Conservation (phyloP, 1,140 invertebrate genomes). For the Pseudomyrmex cubaensis region DNA sequence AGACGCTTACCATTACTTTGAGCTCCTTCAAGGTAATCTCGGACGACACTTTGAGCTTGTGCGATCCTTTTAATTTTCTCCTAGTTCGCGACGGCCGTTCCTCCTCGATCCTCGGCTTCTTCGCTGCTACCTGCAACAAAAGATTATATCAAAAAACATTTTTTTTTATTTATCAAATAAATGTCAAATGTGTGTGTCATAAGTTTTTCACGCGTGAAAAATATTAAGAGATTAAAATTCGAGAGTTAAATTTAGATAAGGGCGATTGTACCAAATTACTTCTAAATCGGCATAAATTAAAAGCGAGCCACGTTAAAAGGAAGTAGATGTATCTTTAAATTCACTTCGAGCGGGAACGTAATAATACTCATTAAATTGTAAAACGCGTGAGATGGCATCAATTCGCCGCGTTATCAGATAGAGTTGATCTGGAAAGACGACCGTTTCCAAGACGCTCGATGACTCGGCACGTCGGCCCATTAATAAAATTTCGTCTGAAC, state of each 20-base stretch:
- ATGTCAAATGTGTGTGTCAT: background rate
- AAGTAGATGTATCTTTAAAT: constrained; percentile 36
- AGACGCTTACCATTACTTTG: constrained; percentile 81
- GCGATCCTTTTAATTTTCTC: constrained; percentile 82
- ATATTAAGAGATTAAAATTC: background rate
- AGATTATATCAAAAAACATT: background rate
- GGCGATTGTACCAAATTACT: constrained; percentile 15
- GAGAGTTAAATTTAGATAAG: background rate
- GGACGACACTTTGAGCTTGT: constrained; percentile 83
- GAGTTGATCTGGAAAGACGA: constrained; percentile 73
- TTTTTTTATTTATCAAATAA: background rate
- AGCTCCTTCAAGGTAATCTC: constrained; percentile 82
- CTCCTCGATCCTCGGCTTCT: constrained; percentile 76
- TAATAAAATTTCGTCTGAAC: constrained; percentile 61
- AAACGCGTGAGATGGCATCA: constrained; percentile 74
- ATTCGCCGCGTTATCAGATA: constrained; percentile 74
- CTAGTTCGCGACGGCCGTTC: constrained; percentile 79
- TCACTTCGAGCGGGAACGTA: constrained; percentile 65
- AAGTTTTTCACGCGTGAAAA: background rate
- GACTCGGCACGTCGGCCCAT: constrained; percentile 71
- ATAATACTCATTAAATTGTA: constrained; percentile 81
- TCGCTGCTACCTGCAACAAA: constrained; percentile 73
- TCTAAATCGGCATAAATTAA: constrained; percentile 34
- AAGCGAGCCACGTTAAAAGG: constrained; percentile 26
- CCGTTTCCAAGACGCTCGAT: constrained; percentile 67